A percentile compares a stretch with the other conserved stretches of the same genome.
These are phyloP conservation scores for Frankliniella fusca DNA, from an alignment of 2,888 invertebrate genomes.

Conservation along the genomic window DNA sequence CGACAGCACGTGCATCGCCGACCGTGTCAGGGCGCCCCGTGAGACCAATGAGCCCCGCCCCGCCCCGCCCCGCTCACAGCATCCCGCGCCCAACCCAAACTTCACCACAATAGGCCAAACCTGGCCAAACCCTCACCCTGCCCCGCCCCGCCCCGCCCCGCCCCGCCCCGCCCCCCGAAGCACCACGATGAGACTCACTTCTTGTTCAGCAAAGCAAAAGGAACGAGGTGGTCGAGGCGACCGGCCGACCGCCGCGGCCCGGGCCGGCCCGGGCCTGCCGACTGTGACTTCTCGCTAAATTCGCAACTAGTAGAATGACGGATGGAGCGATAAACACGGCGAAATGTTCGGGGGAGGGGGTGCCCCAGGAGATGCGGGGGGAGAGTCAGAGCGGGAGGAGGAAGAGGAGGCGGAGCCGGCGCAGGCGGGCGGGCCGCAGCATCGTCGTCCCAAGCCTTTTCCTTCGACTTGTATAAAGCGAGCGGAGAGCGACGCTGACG, in stretches of 20 bases:
- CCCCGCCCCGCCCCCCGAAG: neutral
- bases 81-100: too few species aligned
- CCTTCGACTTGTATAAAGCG: neutral
- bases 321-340: neutral
- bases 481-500: neutral
- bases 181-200: too few species aligned
- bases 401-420: neutral
- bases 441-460: neutral
- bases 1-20: neutral
- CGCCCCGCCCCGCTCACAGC: neutral
- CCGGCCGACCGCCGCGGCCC: neutral
- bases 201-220: too few species aligned
- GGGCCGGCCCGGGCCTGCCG: neutral
- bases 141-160: neutral
- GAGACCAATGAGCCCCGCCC: neutral
- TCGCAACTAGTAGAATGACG: constrained; percentile 2
- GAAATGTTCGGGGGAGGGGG: too few species aligned
- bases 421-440: neutral
- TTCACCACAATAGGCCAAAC: neutral
- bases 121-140: neutral
- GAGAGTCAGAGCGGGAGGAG: neutral
- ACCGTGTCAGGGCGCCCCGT: neutral
- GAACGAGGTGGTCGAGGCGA: too few species aligned
- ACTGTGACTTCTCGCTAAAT: neutral
- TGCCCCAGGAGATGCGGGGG: neutral